These are phyloP conservation scores for Epinephelus lanceolatus DNA, from an alignment of 2,113 vertebrate species.

Conservation along the genomic window DNA sequence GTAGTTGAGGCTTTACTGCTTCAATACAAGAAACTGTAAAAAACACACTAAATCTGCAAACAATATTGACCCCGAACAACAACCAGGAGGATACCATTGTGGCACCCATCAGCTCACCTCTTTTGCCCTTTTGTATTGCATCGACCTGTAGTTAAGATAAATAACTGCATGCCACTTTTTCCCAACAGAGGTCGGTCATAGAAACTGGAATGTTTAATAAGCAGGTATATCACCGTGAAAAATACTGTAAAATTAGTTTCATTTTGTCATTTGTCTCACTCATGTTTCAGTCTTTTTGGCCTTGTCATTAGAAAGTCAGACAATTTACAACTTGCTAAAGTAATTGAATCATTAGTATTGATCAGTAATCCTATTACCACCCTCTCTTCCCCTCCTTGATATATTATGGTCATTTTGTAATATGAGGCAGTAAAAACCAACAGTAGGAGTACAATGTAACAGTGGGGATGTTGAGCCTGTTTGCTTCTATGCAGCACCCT, in stretches of 20 bases:
- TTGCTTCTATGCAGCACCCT: background rate
- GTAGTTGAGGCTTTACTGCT: background rate
- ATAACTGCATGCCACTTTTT: background rate
- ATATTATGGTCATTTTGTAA: background rate
- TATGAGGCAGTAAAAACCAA: slow-evolving; percentile 1
- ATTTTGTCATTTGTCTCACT: background rate
- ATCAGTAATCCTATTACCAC: slow-evolving; percentile 42
- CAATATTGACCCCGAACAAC: background rate
- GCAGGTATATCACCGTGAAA: background rate
- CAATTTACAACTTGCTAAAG: slow-evolving; percentile 8
- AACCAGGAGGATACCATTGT: background rate
- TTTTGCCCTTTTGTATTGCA: background rate
- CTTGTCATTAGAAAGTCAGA: background rate
- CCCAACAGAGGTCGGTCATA: background rate
- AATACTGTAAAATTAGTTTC: background rate
- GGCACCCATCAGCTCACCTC: background rate
- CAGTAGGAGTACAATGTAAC: background rate
- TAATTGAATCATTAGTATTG: slow-evolving; percentile 44
- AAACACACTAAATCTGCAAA: background rate
- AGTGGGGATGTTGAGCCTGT: background rate
- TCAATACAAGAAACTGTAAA: background rate
- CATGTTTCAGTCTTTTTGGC: background rate
- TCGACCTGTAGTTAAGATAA: background rate
- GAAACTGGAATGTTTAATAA: background rate
- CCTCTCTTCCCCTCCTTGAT: background rate